Conservation (phyloP, 2,888 invertebrate species). For the Catotricha subobsoleta region DNA sequence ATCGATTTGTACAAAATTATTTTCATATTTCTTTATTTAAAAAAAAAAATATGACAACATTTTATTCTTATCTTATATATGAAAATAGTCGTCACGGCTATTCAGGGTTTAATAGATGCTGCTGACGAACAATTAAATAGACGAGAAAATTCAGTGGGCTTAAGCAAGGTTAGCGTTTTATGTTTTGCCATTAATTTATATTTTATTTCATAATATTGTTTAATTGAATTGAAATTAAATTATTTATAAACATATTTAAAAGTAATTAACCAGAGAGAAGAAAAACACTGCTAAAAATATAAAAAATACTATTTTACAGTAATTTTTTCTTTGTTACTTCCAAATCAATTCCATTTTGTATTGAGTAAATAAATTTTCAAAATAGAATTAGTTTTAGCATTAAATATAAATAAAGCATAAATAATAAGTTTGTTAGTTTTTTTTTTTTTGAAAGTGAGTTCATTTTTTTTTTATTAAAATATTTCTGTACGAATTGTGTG, state of each 20-base stretch:
- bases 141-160: conserved; percentile 26
- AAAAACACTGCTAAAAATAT: no score
- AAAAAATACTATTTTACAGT: no score
- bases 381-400: no score
- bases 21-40: neutral
- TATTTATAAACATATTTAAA: no score
- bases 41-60: conserved; percentile 5
- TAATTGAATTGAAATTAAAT: neutral
- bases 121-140: conserved; percentile 31
- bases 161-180: conserved; percentile 25
- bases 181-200: neutral
- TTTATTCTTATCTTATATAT: neutral
- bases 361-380: no score
- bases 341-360: no score
- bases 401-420: no score
- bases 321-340: no score
- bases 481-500: neutral
- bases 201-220: neutral
- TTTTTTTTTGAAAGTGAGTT: no score
- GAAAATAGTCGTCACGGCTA: conserved; percentile 28
- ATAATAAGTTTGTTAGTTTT: no score
- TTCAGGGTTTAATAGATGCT: conserved; percentile 32
- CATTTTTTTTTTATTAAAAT: no score
- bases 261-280: no score
- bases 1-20: neutral